Percentiles rank a stretch among this genome's conserved stretches.
Conservation (phyloP, 2,113 vertebrate genomes). For the Oryctolagus cuniculus region mOryCun1.1 NC_091441.1:15401001-15401500, state of each 20-base stretch:
- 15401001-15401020: not conserved
- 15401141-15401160: not conserved
- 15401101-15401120: too few relatives aligned
- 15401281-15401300: not conserved
- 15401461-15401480: not conserved
- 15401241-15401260: not conserved
- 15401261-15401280: not conserved
- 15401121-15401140: not conserved
- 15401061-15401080: not conserved
- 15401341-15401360: slow-evolving; percentile 35
- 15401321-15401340: not conserved
- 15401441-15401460: not conserved
- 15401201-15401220: not conserved
- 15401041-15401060: not conserved
- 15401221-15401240: not conserved
- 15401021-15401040: not conserved
- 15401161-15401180: not conserved
- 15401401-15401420: slow-evolving; percentile 67
- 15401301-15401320: not conserved
- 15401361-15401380: slow-evolving; percentile 64
- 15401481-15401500: not conserved
- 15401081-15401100: not conserved
- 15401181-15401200: not conserved
- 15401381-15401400: slow-evolving; percentile 44
- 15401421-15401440: slow-evolving; percentile 46